A percentile compares a stretch with the other conserved stretches of the same genome.
phyloP scores from a whole-genome alignment of 2,113 vertebrate genomes.

The Axis porcinus region DNA sequence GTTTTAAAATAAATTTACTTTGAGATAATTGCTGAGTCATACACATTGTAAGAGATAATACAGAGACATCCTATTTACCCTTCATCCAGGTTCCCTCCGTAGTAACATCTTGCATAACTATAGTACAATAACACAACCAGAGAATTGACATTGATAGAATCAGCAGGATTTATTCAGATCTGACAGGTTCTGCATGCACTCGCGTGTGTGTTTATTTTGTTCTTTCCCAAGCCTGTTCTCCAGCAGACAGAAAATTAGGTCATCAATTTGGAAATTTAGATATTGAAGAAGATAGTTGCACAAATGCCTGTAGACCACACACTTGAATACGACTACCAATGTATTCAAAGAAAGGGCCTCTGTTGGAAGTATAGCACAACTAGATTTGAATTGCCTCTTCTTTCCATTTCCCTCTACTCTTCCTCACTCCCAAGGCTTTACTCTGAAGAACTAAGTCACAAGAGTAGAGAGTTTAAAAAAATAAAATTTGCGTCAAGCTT shows the following conservation, averaged over 20 bases:
- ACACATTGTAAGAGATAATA: neutral
- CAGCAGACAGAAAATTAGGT: neutral
- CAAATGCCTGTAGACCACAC: neutral
- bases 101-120: neutral
- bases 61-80: neutral
- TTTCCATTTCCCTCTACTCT: neutral
- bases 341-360: neutral
- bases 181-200: neutral
- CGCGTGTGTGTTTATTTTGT: neutral
- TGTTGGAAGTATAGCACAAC: neutral
- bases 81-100: neutral
- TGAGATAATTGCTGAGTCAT: neutral
- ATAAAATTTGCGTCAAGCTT: neutral
- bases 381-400: neutral
- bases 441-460: neutral
- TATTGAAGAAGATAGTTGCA: neutral
- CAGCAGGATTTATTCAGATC: neutral
- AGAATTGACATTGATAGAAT: neutral
- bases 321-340: neutral
- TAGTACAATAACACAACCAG: neutral
- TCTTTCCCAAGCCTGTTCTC: neutral
- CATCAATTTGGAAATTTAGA: neutral
- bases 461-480: neutral
- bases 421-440: neutral
- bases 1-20: neutral